Base-by-base conservation (phyloP, 2,888 invertebrate genomes). In the Brachynemurus nebulosus region DNA sequence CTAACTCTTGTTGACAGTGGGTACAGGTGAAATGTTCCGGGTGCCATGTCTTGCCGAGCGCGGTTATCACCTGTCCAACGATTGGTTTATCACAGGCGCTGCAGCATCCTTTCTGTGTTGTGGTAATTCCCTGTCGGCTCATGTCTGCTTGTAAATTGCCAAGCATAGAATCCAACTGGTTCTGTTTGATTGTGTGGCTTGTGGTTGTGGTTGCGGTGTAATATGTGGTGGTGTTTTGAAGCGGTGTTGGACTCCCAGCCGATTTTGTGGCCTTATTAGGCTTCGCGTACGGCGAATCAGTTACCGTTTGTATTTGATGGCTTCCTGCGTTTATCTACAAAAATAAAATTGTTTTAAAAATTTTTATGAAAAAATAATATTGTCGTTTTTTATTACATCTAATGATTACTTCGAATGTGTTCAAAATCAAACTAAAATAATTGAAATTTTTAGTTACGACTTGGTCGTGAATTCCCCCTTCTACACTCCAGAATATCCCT, bases 91-190 rank as follows among this genome's bases (percentile, higher is more conserved):
- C 90, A 74, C 98, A 98, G 54, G 93, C 93, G 63, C 80, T 92
- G 80, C 98, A 98, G 73, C 95, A 93, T 59, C 98, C 97, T 72
- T 98, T 97, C 65, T 97, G 95, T 57, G 95, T 92, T 51, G 96
- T 96, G 66, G 86, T 93, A 51, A 97, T 91, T 68, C 97, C 97
- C 76, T 97, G 97, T 64, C 92, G 86, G 70, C 86, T 91, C 93
- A 97, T 93, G 74, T 96, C 93, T 63, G 88, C 89, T 64, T 93
- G 91, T 55, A 91, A 74, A 54, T 83, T 88, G 55, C 91, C 92
- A 66, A 93, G 83, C 92, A 93, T 93, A 66, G 68, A 71, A 69
- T 73, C 73, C 59, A 73, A 62, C 48, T 65, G 66, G 60, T 73
- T 72, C 51, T 62, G 60, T 48, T 62, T 63, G 45, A 48, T 37